Conservation (phyloP, 1,140 invertebrate species). For the Tetragnatha versicolor region DNA sequence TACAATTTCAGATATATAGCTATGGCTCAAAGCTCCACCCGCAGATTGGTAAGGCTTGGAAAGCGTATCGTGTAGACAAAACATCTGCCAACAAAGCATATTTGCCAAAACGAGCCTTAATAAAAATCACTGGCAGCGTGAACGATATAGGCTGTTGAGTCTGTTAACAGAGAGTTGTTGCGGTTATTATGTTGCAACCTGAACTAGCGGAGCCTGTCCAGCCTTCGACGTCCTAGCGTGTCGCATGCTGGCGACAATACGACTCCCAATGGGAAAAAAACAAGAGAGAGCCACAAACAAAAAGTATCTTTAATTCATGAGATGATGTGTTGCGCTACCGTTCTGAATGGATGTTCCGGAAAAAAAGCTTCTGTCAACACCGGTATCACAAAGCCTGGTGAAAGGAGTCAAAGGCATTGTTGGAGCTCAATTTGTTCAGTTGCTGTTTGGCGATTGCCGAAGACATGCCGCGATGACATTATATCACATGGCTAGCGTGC, state of each 20-base stretch:
- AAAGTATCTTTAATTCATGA: neutral
- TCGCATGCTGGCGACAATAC: slow-evolving; percentile 3
- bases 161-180: slow-evolving; percentile 23
- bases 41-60: no score
- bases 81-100: slow-evolving; percentile 25
- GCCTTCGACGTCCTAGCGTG: neutral
- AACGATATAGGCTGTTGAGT: slow-evolving; percentile 1
- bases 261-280: neutral
- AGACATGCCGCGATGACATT: no score
- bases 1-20: neutral
- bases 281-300: neutral
- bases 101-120: slow-evolving; percentile 20
- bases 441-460: no score
- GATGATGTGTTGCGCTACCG: slow-evolving; percentile 4
- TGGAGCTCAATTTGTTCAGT: neutral
- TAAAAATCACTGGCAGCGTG: neutral
- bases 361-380: slow-evolving; percentile 18
- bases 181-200: slow-evolving; percentile 6
- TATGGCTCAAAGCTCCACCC: neutral
- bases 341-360: slow-evolving; percentile 9
- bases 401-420: neutral
- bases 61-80: neutral
- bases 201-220: slow-evolving; percentile 14
- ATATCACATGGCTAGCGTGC: no score
- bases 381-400: neutral